phyloP scores from a whole-genome alignment of 1,140 invertebrate species.

The Gryllus bimaculatus region DNA sequence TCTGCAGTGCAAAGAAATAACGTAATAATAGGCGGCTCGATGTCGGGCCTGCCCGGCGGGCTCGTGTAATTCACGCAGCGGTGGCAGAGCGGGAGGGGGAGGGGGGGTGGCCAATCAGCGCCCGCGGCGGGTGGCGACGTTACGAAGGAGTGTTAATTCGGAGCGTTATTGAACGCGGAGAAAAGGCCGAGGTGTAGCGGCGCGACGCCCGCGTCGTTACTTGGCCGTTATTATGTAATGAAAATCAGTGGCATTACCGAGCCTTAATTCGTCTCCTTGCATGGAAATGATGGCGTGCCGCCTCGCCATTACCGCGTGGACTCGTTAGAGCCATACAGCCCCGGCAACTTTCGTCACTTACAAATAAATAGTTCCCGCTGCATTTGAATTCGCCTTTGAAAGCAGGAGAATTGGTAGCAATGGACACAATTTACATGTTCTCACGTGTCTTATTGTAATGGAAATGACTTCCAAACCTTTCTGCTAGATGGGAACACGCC shows the following conservation, averaged over 20 bases:
- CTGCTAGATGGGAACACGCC: neutral
- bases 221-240: neutral
- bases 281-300: neutral
- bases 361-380: neutral
- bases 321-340: neutral
- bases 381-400: neutral
- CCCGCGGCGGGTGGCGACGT: neutral
- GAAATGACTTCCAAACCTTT: neutral
- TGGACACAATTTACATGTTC: slow-evolving; percentile 1
- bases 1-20: neutral
- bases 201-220: neutral
- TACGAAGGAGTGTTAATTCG: neutral
- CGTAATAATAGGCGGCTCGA: neutral
- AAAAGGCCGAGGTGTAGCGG: neutral
- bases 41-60: neutral
- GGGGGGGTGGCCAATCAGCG: neutral
- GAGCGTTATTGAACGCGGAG: neutral
- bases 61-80: neutral
- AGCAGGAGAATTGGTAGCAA: neutral
- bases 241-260: neutral
- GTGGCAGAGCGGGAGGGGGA: neutral
- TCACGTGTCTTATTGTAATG: neutral
- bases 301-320: neutral
- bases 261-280: neutral
- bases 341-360: neutral